Conservation (phyloP, 92 coral and sea anemone genomes). For the Paragorgia papillata region DNA sequence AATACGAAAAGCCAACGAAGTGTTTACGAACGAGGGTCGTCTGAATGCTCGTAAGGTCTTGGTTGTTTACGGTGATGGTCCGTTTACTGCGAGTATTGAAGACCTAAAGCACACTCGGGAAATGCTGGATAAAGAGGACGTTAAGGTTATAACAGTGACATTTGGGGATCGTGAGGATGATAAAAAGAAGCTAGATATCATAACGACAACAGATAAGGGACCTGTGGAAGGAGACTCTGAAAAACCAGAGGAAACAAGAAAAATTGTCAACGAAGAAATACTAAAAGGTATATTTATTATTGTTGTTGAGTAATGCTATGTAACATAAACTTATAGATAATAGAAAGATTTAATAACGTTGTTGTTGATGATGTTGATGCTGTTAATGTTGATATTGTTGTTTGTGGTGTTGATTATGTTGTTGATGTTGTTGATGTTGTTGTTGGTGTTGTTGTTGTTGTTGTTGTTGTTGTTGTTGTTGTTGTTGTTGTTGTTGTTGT, state of each 20-base stretch:
- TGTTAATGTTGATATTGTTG: too few species aligned
- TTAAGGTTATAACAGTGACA: conserved; percentile 32
- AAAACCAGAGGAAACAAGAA: conserved; percentile 1
- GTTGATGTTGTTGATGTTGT: too few species aligned
- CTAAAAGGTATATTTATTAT: conserved; percentile 19
- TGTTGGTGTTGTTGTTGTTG: too few species aligned
- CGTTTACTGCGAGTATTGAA: conserved; percentile 4
- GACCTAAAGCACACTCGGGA: conserved; percentile 7
- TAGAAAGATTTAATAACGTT: too few species aligned
- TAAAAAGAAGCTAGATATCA: neutral
- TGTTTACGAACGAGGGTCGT: conserved; percentile 48
- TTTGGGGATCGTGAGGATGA: conserved; percentile 11
- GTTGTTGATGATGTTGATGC: too few species aligned
- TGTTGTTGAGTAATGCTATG: neutral
- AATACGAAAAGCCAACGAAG: conserved; percentile 36
- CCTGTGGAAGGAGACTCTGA: neutral
- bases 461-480: too few species aligned
- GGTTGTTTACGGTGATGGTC: conserved; percentile 69
- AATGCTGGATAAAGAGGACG: neutral
- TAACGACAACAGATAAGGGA: conserved; percentile 26
- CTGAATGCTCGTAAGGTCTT: conserved; percentile 71
- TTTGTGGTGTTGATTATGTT: too few species aligned
- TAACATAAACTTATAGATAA: too few species aligned
- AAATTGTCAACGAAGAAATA: conserved; percentile 5
- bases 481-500: too few species aligned